Conservation (phyloP, 2,797 vertebrate species). For the Margarornis squamiger region DNA sequence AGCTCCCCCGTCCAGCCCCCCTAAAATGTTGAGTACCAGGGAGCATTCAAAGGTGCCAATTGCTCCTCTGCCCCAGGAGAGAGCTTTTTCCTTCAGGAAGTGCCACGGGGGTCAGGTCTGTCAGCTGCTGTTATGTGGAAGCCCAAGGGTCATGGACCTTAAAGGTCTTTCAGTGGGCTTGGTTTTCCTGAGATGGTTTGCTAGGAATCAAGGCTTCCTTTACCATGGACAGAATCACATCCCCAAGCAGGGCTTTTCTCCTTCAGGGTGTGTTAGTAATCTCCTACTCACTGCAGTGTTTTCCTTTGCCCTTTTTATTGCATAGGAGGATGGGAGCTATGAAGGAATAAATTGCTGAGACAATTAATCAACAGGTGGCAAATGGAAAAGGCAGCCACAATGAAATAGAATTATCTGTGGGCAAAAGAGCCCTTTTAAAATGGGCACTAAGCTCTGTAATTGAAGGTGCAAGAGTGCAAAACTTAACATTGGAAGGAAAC, state of each 20-base stretch:
- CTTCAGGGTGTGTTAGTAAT: neutral
- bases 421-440: neutral
- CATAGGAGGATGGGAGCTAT: neutral
- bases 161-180: neutral
- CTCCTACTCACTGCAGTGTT: neutral
- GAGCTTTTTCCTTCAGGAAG: neutral
- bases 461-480: neutral
- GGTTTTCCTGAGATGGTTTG: neutral
- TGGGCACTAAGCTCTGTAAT: neutral
- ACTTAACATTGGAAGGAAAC: neutral
- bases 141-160: no score
- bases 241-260: neutral
- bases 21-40: neutral
- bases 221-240: neutral
- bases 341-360: neutral
- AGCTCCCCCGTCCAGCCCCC: neutral
- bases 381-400: neutral
- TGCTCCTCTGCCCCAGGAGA: neutral
- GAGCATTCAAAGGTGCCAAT: neutral
- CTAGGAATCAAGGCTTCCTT: neutral
- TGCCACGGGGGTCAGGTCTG: accelerated
- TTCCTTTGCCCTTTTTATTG: neutral
- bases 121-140: neutral
- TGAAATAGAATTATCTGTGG: neutral
- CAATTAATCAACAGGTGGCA: neutral